Evolutionary conservation across 2,113 vertebrate species (phyloP).

Genomic region (Steatornis caripensis): DNA sequence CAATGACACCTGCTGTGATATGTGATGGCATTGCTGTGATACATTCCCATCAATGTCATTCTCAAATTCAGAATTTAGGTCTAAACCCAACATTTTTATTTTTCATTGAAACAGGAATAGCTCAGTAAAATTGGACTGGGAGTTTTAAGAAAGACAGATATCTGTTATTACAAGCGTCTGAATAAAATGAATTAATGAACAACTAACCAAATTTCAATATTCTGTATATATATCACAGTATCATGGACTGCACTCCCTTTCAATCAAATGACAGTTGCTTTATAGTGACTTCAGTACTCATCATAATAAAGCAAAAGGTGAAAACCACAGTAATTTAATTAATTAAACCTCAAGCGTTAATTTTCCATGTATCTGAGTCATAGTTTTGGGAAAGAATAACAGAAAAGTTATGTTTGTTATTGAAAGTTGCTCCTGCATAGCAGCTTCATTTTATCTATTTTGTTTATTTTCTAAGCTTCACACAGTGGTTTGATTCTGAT

Average conservation of each 20-base stretch:
- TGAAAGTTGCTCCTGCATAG: neutral
- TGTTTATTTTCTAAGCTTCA: neutral
- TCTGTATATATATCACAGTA: neutral
- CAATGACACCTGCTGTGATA: neutral
- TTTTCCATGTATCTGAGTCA: neutral
- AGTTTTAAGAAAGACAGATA: neutral
- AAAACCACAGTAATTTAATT: neutral
- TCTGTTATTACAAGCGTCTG: neutral
- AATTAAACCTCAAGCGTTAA: neutral
- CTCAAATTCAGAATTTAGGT: neutral
- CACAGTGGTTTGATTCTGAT: conserved; percentile 29
- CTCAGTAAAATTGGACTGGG: neutral
- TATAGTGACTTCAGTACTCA: neutral
- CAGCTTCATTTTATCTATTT: neutral
- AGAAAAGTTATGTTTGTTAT: neutral
- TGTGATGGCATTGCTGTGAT: neutral
- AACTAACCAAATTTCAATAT: neutral
- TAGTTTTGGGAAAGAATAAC: neutral
- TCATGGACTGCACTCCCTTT: neutral
- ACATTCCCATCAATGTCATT: neutral
- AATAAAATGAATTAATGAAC: neutral
- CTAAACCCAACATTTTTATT: neutral
- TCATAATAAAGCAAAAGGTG: neutral
- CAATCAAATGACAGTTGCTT: neutral
- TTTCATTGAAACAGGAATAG: neutral